These are phyloP conservation scores for Tenualosa thibaudeaui DNA, from an alignment of 2,797 vertebrate genomes.

Conservation along the genomic window DNA sequence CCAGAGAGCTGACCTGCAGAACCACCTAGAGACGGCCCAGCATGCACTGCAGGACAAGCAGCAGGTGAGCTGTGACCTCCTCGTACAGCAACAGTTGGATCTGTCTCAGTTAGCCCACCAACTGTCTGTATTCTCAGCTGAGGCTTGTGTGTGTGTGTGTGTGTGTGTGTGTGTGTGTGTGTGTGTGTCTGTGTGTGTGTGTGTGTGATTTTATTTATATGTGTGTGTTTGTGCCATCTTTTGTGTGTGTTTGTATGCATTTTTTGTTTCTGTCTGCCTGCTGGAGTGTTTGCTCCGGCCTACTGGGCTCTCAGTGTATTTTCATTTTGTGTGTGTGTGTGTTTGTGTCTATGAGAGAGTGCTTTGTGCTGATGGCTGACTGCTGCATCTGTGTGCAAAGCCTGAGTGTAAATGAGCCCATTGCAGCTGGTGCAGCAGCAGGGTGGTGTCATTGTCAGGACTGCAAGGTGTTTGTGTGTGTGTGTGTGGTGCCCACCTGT, in stretches of 20 bases:
- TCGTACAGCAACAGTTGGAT: not conserved
- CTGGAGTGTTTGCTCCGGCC: not conserved
- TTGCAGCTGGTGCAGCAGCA: not conserved
- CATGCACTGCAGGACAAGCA: slow-evolving; percentile 97
- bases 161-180: not conserved
- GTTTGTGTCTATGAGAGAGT: not conserved
- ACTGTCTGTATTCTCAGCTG: not conserved
- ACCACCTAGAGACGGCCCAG: slow-evolving; percentile 92
- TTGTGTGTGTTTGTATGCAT: not conserved
- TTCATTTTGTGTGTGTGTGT: not conserved
- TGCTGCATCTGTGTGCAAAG: not conserved
- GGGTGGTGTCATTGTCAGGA: not conserved
- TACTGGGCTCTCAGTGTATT: not conserved
- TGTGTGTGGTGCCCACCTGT: not conserved
- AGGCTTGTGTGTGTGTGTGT: not conserved
- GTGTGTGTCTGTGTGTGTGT: not conserved
- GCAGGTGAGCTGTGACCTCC: slow-evolving; percentile 73
- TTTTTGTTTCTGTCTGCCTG: not conserved
- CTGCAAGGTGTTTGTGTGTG: not conserved
- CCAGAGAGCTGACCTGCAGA: slow-evolving; percentile 92
- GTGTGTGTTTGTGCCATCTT: not conserved
- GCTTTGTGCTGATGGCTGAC: not conserved
- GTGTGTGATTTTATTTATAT: not conserved
- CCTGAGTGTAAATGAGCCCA: slow-evolving; percentile 6
- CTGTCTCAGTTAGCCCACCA: not conserved